Conservation (phyloP, 92 coral and sea anemone species). For the Epizoanthus scotinus region DNA sequence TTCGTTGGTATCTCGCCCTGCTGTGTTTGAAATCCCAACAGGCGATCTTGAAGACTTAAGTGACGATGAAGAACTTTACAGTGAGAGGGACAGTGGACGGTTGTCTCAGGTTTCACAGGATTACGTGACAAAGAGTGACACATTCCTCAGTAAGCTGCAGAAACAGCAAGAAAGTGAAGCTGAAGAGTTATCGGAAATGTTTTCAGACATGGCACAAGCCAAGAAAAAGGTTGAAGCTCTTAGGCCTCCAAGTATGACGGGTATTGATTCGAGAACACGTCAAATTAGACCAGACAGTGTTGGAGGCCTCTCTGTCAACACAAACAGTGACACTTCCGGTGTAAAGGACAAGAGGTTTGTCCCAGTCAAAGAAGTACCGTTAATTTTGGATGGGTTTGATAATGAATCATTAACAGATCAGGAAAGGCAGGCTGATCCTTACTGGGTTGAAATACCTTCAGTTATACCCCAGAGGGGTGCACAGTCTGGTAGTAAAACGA, state of each 20-base stretch:
- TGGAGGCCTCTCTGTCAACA: not conserved
- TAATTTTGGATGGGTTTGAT: not conserved
- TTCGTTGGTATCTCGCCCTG: slow-evolving; percentile 49
- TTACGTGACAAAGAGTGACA: slow-evolving; percentile 67
- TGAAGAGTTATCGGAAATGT: slow-evolving; percentile 69
- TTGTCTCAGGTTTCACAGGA: slow-evolving; percentile 60
- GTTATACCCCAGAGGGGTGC: slow-evolving; percentile 29
- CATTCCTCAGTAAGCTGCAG: slow-evolving; percentile 57
- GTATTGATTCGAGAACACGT: not conserved
- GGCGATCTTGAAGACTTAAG: slow-evolving; percentile 55
- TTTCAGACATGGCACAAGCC: slow-evolving; percentile 63
- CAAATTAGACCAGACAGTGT: not conserved
- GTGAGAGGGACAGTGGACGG: slow-evolving; percentile 6
- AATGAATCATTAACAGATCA: not conserved
- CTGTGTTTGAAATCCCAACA: slow-evolving; percentile 83
- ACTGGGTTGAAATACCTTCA: slow-evolving; percentile 79
- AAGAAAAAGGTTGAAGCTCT: slow-evolving; percentile 46
- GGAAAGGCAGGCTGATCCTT: slow-evolving; percentile 42
- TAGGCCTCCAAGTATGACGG: slow-evolving; percentile 32
- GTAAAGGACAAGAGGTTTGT: not conserved
- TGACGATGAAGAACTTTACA: slow-evolving; percentile 50
- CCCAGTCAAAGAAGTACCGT: slow-evolving; percentile 22
- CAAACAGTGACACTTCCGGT: not conserved
- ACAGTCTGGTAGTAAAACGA: slow-evolving; percentile 18
- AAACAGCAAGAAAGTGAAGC: slow-evolving; percentile 60